Conservation (phyloP, 2,888 invertebrate genomes). For the Acanthococcus lagerstroemiae region DNA sequence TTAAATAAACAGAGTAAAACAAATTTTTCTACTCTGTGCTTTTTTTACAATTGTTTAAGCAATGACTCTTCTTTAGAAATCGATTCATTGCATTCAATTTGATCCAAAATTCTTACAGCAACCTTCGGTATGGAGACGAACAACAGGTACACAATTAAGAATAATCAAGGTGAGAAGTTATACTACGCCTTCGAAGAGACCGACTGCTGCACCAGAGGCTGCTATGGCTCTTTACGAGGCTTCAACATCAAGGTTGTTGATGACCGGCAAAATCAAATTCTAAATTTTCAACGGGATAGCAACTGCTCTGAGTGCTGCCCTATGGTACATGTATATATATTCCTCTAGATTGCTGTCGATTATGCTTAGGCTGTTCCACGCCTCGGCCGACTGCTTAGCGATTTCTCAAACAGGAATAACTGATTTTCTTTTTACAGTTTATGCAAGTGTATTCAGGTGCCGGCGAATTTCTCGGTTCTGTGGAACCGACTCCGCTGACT, state of each 20-base stretch:
- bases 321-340: neutral
- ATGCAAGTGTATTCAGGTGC: neutral
- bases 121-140: neutral
- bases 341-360: too few species aligned
- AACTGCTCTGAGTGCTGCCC: neutral
- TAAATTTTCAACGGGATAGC: neutral
- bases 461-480: neutral
- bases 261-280: neutral
- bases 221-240: neutral
- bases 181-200: neutral
- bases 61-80: too few species aligned
- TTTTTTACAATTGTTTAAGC: too few species aligned
- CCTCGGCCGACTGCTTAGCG: neutral
- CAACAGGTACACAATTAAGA: neutral
- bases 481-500: neutral
- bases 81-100: too few species aligned
- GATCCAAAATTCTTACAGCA: neutral
- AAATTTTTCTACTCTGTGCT: too few species aligned
- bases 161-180: neutral
- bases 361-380: too few species aligned
- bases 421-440: neutral
- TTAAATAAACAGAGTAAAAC: too few species aligned
- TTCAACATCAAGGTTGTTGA: neutral
- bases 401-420: neutral
- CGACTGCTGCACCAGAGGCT: neutral